Conservation (phyloP, 1,140 invertebrate species). For the Prorops nasuta region DNA sequence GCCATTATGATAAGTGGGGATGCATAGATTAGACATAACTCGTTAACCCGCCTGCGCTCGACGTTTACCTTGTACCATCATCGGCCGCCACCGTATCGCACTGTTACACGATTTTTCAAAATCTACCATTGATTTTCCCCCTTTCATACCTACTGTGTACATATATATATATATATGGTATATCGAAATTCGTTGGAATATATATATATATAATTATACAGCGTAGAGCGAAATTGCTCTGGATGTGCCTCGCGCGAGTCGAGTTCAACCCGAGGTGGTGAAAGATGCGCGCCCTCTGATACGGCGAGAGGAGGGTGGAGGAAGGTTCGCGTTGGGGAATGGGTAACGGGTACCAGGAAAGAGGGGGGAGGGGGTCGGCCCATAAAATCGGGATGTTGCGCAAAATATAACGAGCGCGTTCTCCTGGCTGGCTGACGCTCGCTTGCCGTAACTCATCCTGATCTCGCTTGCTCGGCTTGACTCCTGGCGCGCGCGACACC, state of each 20-base stretch:
- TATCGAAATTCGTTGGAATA: too few relatives aligned
- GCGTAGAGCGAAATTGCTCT: conserved; percentile 5
- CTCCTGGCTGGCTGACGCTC: conserved; percentile 44
- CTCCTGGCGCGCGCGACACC: conserved; percentile 47
- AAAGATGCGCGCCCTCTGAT: conserved; percentile 22
- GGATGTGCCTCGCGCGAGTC: conserved; percentile 8
- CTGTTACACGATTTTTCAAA: neutral
- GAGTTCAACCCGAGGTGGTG: conserved; percentile 21
- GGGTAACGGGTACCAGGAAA: neutral
- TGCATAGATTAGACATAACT: conserved; percentile 48
- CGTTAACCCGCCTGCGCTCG: conserved; percentile 38
- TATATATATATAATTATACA: too few relatives aligned
- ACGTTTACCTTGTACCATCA: conserved; percentile 14
- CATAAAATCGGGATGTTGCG: conserved; percentile 58
- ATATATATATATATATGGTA: too few relatives aligned
- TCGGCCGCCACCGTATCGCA: neutral
- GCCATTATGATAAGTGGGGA: conserved; percentile 48
- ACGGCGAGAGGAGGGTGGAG: too few relatives aligned
- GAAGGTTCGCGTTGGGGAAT: conserved; percentile 27
- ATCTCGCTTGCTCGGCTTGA: conserved; percentile 24
- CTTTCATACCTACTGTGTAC: too few relatives aligned
- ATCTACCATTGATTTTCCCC: too few relatives aligned
- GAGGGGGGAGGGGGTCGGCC: conserved; percentile 25
- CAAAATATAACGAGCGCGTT: conserved; percentile 51
- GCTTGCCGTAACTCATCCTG: conserved; percentile 47